Percentiles rank a stretch among this genome's conserved stretches.
These are phyloP conservation scores for Hydrotaea cyrtoneurina DNA, from an alignment of 2,888 invertebrate genomes.

Conservation along the genomic window DNA sequence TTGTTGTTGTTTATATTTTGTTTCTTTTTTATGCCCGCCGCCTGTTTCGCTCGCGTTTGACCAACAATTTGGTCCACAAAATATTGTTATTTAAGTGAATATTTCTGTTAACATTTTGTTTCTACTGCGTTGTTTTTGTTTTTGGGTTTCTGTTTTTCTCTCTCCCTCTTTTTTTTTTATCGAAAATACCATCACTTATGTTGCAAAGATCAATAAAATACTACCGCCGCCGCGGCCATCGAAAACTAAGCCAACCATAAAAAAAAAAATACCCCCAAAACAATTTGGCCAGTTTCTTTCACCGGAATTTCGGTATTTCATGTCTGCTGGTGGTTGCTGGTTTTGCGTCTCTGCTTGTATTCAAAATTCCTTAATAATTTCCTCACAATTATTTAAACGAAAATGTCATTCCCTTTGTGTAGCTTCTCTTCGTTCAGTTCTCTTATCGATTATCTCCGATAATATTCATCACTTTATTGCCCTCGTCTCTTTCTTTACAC, in stretches of 20 bases:
- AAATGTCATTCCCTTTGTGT: background rate
- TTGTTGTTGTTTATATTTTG: background rate
- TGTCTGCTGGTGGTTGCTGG: background rate
- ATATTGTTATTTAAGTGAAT: constrained; percentile 64
- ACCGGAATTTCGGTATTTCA: background rate
- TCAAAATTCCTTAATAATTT: constrained; percentile 18
- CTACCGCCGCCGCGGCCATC: constrained; percentile 62
- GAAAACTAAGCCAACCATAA: background rate
- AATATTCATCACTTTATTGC: background rate
- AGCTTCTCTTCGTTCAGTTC: background rate
- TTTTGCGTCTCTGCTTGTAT: background rate
- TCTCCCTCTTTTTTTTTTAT: background rate
- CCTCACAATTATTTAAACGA: background rate
- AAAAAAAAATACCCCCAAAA: background rate
- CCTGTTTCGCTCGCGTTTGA: background rate
- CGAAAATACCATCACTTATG: constrained; percentile 58
- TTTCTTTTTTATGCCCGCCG: background rate
- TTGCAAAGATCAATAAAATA: constrained; percentile 66
- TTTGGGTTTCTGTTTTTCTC: background rate
- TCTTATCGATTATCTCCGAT: background rate
- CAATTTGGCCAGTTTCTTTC: background rate
- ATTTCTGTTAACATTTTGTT: constrained; percentile 41
- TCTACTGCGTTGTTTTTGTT: background rate
- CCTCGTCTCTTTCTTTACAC: background rate
- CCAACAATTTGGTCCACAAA: constrained; percentile 58